Evolutionary conservation across 2,113 vertebrate species (phyloP).

Genomic region (Cochlearius cochlearius): DNA sequence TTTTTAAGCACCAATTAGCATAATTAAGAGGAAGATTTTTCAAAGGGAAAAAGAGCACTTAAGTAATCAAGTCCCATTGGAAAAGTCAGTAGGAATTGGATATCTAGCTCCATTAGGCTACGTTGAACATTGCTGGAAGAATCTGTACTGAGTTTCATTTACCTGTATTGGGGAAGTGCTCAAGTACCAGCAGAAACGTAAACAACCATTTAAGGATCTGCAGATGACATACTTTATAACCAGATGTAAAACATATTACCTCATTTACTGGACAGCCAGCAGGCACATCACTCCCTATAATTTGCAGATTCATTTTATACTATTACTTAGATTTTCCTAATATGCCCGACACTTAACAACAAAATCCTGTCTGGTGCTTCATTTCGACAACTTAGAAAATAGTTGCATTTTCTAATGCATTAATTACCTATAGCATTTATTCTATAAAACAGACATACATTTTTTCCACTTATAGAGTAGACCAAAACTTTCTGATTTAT

Average conservation of each 20-base stretch:
- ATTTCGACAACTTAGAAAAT: background rate
- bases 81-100: background rate
- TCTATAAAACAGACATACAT: background rate
- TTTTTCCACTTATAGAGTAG: background rate
- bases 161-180: background rate
- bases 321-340: background rate
- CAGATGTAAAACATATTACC: background rate
- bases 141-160: background rate
- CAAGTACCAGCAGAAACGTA: background rate
- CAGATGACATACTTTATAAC: background rate
- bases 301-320: background rate
- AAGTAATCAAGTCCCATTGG: background rate
- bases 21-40: slow-evolving; percentile 15
- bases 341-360: background rate
- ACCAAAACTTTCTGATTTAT: background rate
- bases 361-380: background rate
- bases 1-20: background rate
- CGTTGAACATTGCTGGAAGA: background rate
- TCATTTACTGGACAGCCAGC: background rate
- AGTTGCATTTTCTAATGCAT: background rate
- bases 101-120: background rate
- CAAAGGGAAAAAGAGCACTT: background rate
- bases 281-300: background rate
- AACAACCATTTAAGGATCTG: background rate
- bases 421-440: background rate